phyloP scores from a whole-genome alignment of 2,888 invertebrate species.

The Scelioninae gen. 1 region DNA sequence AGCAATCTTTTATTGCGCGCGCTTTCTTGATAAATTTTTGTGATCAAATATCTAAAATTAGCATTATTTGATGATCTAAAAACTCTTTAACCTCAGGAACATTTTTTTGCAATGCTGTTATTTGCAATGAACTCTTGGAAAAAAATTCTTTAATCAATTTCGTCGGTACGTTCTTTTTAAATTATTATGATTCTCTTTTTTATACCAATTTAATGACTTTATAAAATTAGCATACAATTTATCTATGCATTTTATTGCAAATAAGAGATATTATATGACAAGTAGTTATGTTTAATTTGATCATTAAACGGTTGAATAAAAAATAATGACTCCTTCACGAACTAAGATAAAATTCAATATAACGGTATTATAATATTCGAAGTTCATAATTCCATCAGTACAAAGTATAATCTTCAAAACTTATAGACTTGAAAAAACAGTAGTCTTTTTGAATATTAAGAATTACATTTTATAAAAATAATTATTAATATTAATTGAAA shows the following conservation, averaged over 20 bases:
- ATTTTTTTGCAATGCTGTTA: slow-evolving; percentile 5
- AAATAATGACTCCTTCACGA: slow-evolving; percentile 19
- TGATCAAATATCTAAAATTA: slow-evolving; percentile 40
- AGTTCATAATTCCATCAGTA: slow-evolving; percentile 21
- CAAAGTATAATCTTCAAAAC: too few relatives aligned
- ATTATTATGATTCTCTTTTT: slow-evolving; percentile 33
- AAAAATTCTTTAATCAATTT: slow-evolving; percentile 27
- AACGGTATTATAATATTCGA: slow-evolving; percentile 38
- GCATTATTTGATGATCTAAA: slow-evolving; percentile 11
- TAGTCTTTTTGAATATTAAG: not conserved
- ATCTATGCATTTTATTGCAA: slow-evolving; percentile 32
- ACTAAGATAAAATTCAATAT: slow-evolving; percentile 19
- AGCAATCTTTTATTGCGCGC: slow-evolving; percentile 43
- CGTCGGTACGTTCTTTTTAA: slow-evolving; percentile 11
- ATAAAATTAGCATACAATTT: slow-evolving; percentile 53
- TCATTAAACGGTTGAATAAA: slow-evolving; percentile 27
- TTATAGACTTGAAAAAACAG: slow-evolving; percentile 26
- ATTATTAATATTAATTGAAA: too few relatives aligned
- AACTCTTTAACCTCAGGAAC: slow-evolving; percentile 2
- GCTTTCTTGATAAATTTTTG: slow-evolving; percentile 35
- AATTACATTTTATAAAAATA: too few relatives aligned
- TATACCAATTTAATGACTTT: slow-evolving; percentile 44
- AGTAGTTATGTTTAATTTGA: slow-evolving; percentile 39
- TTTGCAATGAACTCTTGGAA: not conserved
- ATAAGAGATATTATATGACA: slow-evolving; percentile 27